A percentile compares a stretch with the other conserved stretches of the same genome.
Conservation (phyloP, 64 coral and sea anemone genomes). For the Montipora foliosa region DNA sequence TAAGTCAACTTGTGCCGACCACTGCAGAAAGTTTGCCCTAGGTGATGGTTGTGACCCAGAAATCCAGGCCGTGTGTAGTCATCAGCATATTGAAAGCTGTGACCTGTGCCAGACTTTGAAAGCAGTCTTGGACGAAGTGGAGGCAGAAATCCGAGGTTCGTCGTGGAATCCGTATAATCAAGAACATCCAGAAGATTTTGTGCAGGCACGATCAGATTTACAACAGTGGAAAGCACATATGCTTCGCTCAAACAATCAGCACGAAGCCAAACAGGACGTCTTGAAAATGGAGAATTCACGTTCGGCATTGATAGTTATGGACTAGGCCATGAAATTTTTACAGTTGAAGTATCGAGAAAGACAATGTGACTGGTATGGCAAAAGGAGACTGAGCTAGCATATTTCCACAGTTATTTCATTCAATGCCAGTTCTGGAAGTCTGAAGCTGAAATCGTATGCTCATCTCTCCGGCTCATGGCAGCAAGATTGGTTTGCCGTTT, state of each 20-base stretch:
- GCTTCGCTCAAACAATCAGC: background rate
- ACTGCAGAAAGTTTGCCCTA: conserved; percentile 37
- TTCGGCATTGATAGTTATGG: too few relatives aligned
- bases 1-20: conserved; percentile 42
- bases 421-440: too few relatives aligned
- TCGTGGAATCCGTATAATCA: conserved; percentile 32
- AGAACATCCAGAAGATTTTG: conserved; percentile 39
- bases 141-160: conserved; percentile 7
- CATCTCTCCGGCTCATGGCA: conserved; percentile 24
- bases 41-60: conserved; percentile 21
- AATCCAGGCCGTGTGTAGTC: conserved; percentile 16
- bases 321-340: too few relatives aligned
- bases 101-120: conserved; percentile 26
- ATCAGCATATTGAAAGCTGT: background rate
- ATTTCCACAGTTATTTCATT: too few relatives aligned
- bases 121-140: conserved; percentile 16
- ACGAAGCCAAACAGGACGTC: conserved; percentile 9
- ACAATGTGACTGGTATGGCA: too few relatives aligned
- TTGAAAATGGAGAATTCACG: background rate
- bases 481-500: conserved; percentile 45
- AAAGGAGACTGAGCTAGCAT: too few relatives aligned
- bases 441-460: conserved; percentile 24
- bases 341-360: too few relatives aligned
- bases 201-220: background rate
- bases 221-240: conserved; percentile 26